Percentiles rank a stretch among this genome's conserved stretches.
Conservation (phyloP, 2,113 vertebrate species). For the Megaptera novaeangliae region DNA sequence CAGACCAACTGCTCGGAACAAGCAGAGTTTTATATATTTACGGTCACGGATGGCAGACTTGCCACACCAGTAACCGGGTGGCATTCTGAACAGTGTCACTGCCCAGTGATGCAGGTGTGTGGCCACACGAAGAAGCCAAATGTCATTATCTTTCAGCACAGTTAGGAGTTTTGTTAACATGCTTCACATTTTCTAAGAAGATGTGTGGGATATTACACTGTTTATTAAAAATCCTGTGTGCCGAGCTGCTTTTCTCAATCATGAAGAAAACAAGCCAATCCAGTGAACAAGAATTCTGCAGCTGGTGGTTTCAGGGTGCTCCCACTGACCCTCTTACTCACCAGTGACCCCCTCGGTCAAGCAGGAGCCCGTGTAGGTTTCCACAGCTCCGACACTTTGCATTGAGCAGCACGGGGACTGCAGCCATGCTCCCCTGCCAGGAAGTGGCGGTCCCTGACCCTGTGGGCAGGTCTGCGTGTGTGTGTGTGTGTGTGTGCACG, state of each 20-base stretch:
- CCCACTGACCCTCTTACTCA: neutral
- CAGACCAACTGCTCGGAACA: slow-evolving; percentile 74
- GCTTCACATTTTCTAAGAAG: slow-evolving; percentile 69
- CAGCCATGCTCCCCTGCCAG: no score
- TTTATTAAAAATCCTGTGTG: slow-evolving; percentile 41
- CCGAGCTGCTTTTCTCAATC: slow-evolving; percentile 74
- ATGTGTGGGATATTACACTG: slow-evolving; percentile 40
- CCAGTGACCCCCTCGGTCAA: slow-evolving; percentile 4
- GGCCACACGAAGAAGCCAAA: slow-evolving; percentile 71
- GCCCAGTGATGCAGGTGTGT: neutral
- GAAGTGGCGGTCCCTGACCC: neutral
- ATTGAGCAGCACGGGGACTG: no score
- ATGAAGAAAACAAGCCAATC: slow-evolving; percentile 45
- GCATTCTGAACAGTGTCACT: slow-evolving; percentile 16
- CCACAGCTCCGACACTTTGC: no score
- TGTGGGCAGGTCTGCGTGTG: neutral
- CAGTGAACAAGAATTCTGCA: slow-evolving; percentile 21
- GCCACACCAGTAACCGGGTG: slow-evolving; percentile 35
- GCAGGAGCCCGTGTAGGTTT: no score
- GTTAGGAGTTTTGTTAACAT: slow-evolving; percentile 52
- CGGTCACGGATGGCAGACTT: slow-evolving; percentile 65
- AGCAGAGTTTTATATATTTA: slow-evolving; percentile 76
- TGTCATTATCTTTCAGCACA: slow-evolving; percentile 71
- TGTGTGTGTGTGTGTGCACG: neutral
- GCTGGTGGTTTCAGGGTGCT: slow-evolving; percentile 49